Conservation (phyloP, 2,888 invertebrate genomes). For the Andricus quercusramuli region DNA sequence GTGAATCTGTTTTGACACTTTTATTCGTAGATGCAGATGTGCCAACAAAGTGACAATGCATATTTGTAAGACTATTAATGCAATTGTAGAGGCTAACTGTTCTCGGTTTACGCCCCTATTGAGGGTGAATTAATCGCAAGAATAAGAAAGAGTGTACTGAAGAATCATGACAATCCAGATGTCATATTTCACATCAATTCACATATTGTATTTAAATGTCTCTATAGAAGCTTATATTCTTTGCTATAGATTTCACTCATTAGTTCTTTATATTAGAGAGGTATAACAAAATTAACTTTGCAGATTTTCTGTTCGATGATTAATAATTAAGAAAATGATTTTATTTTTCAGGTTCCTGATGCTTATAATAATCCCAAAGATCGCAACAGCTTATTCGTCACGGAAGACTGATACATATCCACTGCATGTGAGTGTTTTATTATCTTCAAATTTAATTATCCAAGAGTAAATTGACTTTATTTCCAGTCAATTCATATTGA, state of each 20-base stretch:
- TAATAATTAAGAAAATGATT: background rate
- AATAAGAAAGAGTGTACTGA: constrained; percentile 2
- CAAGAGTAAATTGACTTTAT: background rate
- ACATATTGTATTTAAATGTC: background rate
- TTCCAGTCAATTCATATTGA: no score
- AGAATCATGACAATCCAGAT: constrained; percentile 2
- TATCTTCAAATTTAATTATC: background rate
- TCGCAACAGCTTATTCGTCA: background rate
- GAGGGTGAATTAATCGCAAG: background rate
- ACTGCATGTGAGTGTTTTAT: background rate
- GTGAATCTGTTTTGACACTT: background rate
- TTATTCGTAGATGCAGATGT: background rate
- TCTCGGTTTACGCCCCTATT: background rate
- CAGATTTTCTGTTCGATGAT: background rate
- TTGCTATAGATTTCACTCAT: background rate
- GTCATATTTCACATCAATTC: constrained; percentile 5
- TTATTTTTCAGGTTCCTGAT: constrained; percentile 19
- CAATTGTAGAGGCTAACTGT: background rate
- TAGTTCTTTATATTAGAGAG: background rate
- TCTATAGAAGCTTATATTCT: background rate
- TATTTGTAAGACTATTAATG: background rate
- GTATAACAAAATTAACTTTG: background rate
- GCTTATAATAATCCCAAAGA: background rate
- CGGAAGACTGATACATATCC: background rate
- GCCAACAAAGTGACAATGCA: background rate